Percentiles rank a stretch among this genome's conserved stretches.
Conservation (phyloP, 2,797 vertebrate species). For the Alca torda region DNA sequence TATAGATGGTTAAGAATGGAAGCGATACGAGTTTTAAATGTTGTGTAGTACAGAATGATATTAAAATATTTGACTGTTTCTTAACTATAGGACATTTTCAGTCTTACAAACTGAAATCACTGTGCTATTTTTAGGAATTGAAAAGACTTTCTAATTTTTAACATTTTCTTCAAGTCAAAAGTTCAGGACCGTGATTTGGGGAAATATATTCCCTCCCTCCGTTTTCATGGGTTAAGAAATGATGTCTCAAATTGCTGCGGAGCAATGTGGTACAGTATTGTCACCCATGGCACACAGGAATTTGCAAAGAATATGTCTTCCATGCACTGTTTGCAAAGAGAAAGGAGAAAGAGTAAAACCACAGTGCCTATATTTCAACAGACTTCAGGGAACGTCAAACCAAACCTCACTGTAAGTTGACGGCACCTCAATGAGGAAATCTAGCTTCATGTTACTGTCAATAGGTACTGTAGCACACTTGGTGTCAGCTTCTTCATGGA, state of each 20-base stretch:
- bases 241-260: background rate
- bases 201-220: background rate
- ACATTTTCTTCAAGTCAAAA: background rate
- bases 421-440: background rate
- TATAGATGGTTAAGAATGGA: constrained; percentile 33
- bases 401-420: background rate
- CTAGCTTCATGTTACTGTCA: background rate
- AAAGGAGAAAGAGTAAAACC: background rate
- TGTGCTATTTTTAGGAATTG: background rate
- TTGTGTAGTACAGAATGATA: background rate
- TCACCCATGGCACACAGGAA: background rate
- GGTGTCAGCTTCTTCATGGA: background rate
- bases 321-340: background rate
- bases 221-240: background rate
- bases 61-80: constrained; percentile 57
- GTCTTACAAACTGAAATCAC: constrained; percentile 37
- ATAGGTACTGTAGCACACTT: background rate
- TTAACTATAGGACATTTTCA: constrained; percentile 46
- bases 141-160: constrained; percentile 16
- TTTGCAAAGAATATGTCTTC: background rate
- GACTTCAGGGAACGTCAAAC: background rate
- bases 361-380: background rate
- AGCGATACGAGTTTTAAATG: constrained; percentile 20
- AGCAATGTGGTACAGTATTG: background rate
- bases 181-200: background rate